Base-by-base conservation (phyloP, 2,113 vertebrate genomes). In the Lagopus muta region DNA sequence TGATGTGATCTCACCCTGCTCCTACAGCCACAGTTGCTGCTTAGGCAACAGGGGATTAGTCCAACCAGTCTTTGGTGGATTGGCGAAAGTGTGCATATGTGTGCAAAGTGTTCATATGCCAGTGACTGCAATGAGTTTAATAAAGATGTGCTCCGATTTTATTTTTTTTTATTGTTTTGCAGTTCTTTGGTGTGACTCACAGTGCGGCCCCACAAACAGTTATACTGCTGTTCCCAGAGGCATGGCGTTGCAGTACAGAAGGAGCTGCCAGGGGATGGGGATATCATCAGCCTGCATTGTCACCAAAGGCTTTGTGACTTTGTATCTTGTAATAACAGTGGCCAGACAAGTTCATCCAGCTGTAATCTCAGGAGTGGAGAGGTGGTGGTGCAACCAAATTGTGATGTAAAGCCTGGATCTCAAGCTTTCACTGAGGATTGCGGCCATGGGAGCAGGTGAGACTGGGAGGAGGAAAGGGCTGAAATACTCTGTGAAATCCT, bases 221-320 rank as follows among this genome's bases (percentile, higher is more conserved):
- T 30, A 22, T 0, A 0, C 47, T 0, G 3, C 48, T 18, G 1
- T 38, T 74, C 40, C 94, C 0, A 0, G 27, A 36, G 82, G 79
- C 66, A 40, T 0, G 4, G 72, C 19, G 52, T 65, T 0, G 0
- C 64, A 19, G 47, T 4, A 3, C 28, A 3, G 74, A 5, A 25
- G 36, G 55, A 78, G 61, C 70, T 83, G 80, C 54, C 57, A 25
- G 28, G 25, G 48, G 43, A n/a, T 5, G 16, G 84, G 74, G 20
- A 28, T 43, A 15, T 21, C 20, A 2, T 45, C 76, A 10, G 28
- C 14, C 1, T 0, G 30, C 10, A 16, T 25, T 62, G 81, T 54
- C 92, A 86, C 90, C 60, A 10, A 30, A 45, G 67, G 6, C 3
- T 10, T 2, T 21, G 67, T 61, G 75, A 5, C 2, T 9, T 2